phyloP scores from a whole-genome alignment of 92 coral and sea anemone species.

The Isaurus tuberculatus region DNA sequence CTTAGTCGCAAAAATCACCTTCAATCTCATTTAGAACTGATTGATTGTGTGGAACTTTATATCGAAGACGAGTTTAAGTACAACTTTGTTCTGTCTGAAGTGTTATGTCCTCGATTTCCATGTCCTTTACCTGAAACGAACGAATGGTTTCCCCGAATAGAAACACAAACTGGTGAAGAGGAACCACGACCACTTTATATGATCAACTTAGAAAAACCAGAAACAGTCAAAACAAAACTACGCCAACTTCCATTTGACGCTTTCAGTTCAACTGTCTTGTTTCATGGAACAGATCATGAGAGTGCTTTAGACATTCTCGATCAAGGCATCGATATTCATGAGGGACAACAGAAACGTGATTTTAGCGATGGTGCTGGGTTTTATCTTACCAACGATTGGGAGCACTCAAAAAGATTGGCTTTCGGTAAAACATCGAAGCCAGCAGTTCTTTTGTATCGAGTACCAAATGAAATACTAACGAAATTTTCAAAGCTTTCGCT shows the following conservation, averaged over 20 bases:
- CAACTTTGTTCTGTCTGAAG: conserved; percentile 45
- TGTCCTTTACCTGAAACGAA: conserved; percentile 10
- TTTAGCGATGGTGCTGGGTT: conserved; percentile 72
- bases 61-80: conserved; percentile 62
- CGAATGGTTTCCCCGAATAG: conserved; percentile 19
- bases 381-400: conserved; percentile 49
- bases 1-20: conserved; percentile 27
- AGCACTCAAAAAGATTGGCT: conserved; percentile 55
- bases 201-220: conserved; percentile 47
- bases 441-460: conserved; percentile 54
- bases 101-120: conserved; percentile 37
- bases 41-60: conserved; percentile 58
- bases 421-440: conserved; percentile 63
- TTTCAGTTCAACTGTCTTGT: conserved; percentile 30
- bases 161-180: background rate
- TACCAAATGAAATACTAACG: conserved; percentile 19
- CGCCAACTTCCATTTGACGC: background rate
- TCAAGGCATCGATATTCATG: conserved; percentile 56
- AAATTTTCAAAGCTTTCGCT: conserved; percentile 25
- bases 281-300: conserved; percentile 74
- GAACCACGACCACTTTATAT: background rate
- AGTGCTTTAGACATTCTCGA: conserved; percentile 61
- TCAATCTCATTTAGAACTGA: conserved; percentile 51
- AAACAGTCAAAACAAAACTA: background rate
- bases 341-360: conserved; percentile 63